A percentile compares a stretch with the other conserved stretches of the same genome.
Evolutionary conservation across 2,113 vertebrate genomes (phyloP).

Genomic region (Corvus moneduloides): DNA sequence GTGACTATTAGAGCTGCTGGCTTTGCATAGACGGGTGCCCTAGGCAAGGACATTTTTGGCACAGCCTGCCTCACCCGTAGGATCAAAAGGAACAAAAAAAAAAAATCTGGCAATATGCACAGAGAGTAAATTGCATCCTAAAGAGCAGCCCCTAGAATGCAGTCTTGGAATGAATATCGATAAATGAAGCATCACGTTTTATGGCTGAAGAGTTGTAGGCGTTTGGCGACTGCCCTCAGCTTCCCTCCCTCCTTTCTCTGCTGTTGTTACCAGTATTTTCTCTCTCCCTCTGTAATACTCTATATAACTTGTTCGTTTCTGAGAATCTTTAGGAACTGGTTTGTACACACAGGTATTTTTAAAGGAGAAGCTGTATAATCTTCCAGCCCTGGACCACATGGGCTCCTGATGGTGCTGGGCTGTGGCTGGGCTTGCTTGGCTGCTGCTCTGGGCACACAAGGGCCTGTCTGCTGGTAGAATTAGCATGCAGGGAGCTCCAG

Average conservation of each 20-base stretch:
- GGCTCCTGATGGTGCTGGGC: not conserved
- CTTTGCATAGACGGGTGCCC: not conserved
- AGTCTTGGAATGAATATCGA: not conserved
- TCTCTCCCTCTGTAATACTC: not conserved
- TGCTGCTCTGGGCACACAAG: not conserved
- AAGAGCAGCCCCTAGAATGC: not conserved
- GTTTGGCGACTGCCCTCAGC: not conserved
- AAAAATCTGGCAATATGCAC: not conserved
- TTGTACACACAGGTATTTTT: not conserved
- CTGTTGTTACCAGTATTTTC: not conserved
- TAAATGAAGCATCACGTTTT: not conserved
- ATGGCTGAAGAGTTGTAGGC: not conserved
- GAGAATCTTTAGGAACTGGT: not conserved
- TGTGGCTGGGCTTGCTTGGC: not conserved
- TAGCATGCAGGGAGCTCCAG: not conserved
- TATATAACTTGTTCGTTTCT: not conserved
- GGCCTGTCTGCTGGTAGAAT: not conserved
- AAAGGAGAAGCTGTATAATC: not conserved
- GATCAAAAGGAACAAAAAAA: constrained; percentile 42
- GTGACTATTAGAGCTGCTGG: constrained; percentile 19
- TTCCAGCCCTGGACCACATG: not conserved
- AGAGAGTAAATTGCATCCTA: constrained; percentile 37
- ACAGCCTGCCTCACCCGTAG: not conserved
- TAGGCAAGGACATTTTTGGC: constrained; percentile 53
- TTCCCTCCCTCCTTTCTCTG: not conserved